phyloP scores from a whole-genome alignment of 2,797 vertebrate genomes.

The Danio tinwini region DNA sequence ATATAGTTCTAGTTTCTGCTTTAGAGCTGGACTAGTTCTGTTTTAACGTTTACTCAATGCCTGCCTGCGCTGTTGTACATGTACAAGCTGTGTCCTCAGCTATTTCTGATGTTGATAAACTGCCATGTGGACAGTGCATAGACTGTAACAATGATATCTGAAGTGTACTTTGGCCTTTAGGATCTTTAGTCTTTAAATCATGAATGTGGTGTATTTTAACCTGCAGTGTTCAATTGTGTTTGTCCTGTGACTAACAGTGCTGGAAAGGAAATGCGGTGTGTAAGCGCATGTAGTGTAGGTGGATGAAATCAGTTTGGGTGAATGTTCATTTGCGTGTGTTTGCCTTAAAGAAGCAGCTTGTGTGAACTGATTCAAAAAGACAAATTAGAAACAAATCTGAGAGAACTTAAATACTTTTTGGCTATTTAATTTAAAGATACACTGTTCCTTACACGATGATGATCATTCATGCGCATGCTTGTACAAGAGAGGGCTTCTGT shows the following conservation, averaged over 20 bases:
- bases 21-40: too few species aligned
- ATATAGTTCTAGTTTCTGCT: too few species aligned
- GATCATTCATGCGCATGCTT: not conserved
- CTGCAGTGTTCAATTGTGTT: not conserved
- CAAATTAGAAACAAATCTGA: not conserved
- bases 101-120: too few species aligned
- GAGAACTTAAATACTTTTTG: not conserved
- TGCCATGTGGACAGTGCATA: too few species aligned
- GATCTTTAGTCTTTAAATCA: too few species aligned
- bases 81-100: too few species aligned
- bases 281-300: conserved; percentile 9
- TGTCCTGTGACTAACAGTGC: conserved; percentile 3
- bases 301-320: conserved; percentile 12
- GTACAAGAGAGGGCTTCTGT: not conserved
- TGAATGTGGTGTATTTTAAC: not conserved
- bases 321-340: not conserved
- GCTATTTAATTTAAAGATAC: not conserved
- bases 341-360: conserved; percentile 13
- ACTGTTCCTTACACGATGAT: not conserved
- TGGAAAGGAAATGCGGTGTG: conserved; percentile 23
- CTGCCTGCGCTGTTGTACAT: too few species aligned
- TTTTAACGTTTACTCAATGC: too few species aligned
- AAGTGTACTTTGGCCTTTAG: not conserved
- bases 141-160: too few species aligned
- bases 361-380: not conserved